Evolutionary conservation across 2,888 invertebrate species (phyloP).

Genomic region (Eucriotettix oculatus): DNA sequence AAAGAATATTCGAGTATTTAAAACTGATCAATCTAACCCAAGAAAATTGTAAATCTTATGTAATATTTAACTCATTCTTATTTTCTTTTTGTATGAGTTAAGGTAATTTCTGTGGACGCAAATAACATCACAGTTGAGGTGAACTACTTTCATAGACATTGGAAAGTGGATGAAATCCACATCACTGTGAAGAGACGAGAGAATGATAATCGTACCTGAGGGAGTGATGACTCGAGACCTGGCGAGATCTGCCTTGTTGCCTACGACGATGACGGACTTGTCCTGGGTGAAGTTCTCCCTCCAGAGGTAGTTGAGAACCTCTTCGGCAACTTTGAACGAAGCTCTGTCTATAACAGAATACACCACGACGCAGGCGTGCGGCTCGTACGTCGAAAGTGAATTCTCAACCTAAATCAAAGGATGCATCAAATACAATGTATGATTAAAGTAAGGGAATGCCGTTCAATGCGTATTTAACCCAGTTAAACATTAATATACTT

Average conservation of each 20-base stretch:
- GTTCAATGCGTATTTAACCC: too few species aligned
- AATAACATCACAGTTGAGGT: too few species aligned
- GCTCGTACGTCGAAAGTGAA: constrained; percentile 74
- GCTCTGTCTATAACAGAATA: constrained; percentile 76
- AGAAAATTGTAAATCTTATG: too few species aligned
- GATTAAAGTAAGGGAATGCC: too few species aligned
- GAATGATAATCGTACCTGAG: constrained; percentile 47
- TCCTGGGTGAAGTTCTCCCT: constrained; percentile 67
- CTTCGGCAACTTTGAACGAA: constrained; percentile 69
- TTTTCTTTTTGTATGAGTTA: too few species aligned
- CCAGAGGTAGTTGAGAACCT: constrained; percentile 73
- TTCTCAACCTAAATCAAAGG: constrained; percentile 55
- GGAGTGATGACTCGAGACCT: constrained; percentile 66
- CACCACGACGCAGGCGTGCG: constrained; percentile 81
- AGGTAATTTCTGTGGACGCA: too few species aligned
- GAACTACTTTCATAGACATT: too few species aligned
- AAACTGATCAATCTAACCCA: too few species aligned
- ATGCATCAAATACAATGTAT: too few species aligned
- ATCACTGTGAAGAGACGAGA: background rate
- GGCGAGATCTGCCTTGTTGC: constrained; percentile 85
- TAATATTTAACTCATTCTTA: too few species aligned
- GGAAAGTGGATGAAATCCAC: too few species aligned
- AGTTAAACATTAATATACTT: constrained; percentile 26
- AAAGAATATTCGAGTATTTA: too few species aligned
- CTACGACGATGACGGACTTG: constrained; percentile 77